Evolutionary conservation across 2,113 vertebrate species (phyloP), one percentile per base, ranked within the genome.

Genomic region (Podarcis muralis): DNA sequence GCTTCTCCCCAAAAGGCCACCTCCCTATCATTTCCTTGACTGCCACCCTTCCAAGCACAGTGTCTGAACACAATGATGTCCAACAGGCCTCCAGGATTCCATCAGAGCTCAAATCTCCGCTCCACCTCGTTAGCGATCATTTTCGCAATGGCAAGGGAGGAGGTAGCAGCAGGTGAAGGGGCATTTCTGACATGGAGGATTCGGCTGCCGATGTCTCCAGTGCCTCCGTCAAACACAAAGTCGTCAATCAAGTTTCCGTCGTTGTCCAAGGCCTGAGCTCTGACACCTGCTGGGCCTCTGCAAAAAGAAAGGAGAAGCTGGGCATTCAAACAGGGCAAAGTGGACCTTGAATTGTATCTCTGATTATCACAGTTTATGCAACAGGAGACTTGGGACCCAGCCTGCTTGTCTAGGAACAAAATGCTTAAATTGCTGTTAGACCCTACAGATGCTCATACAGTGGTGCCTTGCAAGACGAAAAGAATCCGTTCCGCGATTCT

Each of bases 121-220:
- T 97, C 95, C 13, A 96, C 97, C 94, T 99, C 99, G 18, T 97
- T 97, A 1, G 97, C 98, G 15, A 99, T 97, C 96, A 98, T 97
- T 81, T 97, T 96, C 1, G 95, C 98, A n/a, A 99, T 99, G 90
- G 99, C 98, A 1, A 99, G 97, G 15, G 98, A 99, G 78, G 99
- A 99, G 81, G 99, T 99, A 25, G 99, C 99, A 0, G 99, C 99
- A 0, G 99, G 99, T 0, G 99, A 99, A 2, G 99, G 99, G 1
- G 99, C 99, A 1, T 99, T 99, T 37, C 99, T 97, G 90, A 99
- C 98, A 0, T 99, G 99, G 32, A 99, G 98, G 84, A 99, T 95
- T 1, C 97, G 95, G 48, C 97, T 97, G 23, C 97, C 98, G 1
- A 98, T 93, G 0, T 95, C 96, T 1, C 98, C 98, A 0, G 94